Evolutionary conservation across 2,797 vertebrate genomes (phyloP), one percentile per base, ranked within the genome.

Genomic region (Neosalanx taihuensis): DNA sequence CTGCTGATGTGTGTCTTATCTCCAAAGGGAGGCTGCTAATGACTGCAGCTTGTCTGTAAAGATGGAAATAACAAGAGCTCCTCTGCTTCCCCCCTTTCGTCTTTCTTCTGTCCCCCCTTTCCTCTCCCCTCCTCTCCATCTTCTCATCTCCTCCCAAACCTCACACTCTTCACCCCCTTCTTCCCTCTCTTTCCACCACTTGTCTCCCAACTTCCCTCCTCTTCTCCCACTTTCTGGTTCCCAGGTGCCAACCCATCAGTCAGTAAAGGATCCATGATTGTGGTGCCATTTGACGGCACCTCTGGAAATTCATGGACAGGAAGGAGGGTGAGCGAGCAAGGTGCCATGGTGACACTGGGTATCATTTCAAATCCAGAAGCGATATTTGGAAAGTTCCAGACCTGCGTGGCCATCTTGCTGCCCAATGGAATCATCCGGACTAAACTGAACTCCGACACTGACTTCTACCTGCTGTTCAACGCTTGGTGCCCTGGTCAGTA

Each of bases 381-480:
- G 88, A 93, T 96, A 2, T 72, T 96, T 70, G 96, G 97, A 15
- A 94, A 91, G 74, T 98, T 93, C 77, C 92, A 92, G 1, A 85
- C 91, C 6, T 95, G 94, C 0, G 64, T 96, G 15, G 92, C 90
- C 0, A 49, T 96, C 10, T 49, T 84, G 73, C 87, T 73, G 6
- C 77, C 71, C 1, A 72, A 66, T 0, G 93, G 93, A 17, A 20
- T 15, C 20, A 84, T 94, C 29, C 87, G 94, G 26, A 94, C 93
- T 9, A 75, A 0, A 0, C 88, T 91, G 66, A 83, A 94, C 66
- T 0, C 83, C 0, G 64, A 17, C 0, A 94, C 89, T 0, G 94
- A 97, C 76, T 64, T 94, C 0, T 98, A 98, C 62, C 77, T 99
- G 78, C 91, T 98, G 31, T 99, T 95, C 90, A 98, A 99, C 58